Conservation (phyloP, 2,888 invertebrate species). For the Acrobasis repandana region DNA sequence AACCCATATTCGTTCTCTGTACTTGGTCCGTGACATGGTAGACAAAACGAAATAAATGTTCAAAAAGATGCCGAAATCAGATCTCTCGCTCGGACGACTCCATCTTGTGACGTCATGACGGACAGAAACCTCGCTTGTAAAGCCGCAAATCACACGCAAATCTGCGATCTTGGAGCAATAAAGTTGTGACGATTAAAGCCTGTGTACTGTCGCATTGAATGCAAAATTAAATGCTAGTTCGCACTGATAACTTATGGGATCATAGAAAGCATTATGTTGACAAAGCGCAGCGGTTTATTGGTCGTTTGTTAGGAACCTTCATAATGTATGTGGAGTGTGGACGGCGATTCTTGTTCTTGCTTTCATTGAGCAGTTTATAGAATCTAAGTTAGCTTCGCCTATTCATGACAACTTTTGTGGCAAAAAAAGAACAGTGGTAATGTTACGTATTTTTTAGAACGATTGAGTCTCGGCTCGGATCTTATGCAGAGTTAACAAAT, state of each 20-base stretch:
- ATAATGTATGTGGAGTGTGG: background rate
- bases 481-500: too few species aligned
- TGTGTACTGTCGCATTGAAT: conserved; percentile 20
- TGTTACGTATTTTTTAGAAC: too few species aligned
- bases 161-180: conserved; percentile 53
- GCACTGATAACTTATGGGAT: conserved; percentile 18
- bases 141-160: conserved; percentile 48
- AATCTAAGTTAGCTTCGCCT: too few species aligned
- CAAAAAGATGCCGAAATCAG: conserved; percentile 77
- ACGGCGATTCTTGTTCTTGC: conserved; percentile 19
- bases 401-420: too few species aligned
- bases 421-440: too few species aligned
- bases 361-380: background rate
- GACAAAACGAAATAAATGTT: conserved; percentile 51
- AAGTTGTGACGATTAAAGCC: conserved; percentile 44
- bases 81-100: conserved; percentile 66
- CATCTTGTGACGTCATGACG: conserved; percentile 61
- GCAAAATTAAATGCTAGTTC: conserved; percentile 20
- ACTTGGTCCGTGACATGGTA: too few species aligned
- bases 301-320: conserved; percentile 5
- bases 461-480: too few species aligned
- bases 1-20: conserved; percentile 12
- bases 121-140: conserved; percentile 72
- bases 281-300: conserved; percentile 18
- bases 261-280: conserved; percentile 15